Evolutionary conservation across 2,888 invertebrate genomes (phyloP).

Genomic region (Choreutis nemorana): DNA sequence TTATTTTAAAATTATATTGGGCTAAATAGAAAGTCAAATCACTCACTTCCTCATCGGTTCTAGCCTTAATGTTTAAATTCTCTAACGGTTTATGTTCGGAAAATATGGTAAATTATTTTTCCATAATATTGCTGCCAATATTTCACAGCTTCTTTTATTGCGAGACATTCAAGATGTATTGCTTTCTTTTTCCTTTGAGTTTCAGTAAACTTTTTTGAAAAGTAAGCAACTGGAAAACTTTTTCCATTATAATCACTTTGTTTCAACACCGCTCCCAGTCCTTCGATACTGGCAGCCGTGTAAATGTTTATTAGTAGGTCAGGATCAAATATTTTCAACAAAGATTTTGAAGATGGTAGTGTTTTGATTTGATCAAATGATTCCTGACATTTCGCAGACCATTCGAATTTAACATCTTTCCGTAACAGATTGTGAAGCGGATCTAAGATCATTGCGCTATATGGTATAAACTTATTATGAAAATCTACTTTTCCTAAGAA

Average conservation of each 20-base stretch:
- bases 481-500: not conserved
- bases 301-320: conserved; percentile 2
- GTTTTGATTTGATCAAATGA: conserved; percentile 2
- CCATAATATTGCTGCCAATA: conserved; percentile 15
- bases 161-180: conserved; percentile 10
- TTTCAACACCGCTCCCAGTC: not conserved
- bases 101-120: conserved; percentile 9
- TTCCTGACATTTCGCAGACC: not conserved
- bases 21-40: conserved; percentile 12
- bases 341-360: conserved; percentile 1
- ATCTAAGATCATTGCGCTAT: not conserved
- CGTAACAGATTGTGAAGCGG: not conserved
- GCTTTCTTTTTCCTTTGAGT: conserved; percentile 9
- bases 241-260: too few species aligned
- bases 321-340: not conserved
- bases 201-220: conserved; percentile 8
- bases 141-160: conserved; percentile 10
- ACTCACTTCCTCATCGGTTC: conserved; percentile 8
- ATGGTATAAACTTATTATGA: not conserved
- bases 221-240: too few species aligned
- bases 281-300: not conserved
- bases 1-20: conserved; percentile 13
- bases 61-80: conserved; percentile 9
- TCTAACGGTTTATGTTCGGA: conserved; percentile 12
- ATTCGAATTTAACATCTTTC: not conserved